These are phyloP conservation scores for Nomada lathburiana DNA, from an alignment of 2,888 invertebrate species.

Conservation along the genomic window DNA sequence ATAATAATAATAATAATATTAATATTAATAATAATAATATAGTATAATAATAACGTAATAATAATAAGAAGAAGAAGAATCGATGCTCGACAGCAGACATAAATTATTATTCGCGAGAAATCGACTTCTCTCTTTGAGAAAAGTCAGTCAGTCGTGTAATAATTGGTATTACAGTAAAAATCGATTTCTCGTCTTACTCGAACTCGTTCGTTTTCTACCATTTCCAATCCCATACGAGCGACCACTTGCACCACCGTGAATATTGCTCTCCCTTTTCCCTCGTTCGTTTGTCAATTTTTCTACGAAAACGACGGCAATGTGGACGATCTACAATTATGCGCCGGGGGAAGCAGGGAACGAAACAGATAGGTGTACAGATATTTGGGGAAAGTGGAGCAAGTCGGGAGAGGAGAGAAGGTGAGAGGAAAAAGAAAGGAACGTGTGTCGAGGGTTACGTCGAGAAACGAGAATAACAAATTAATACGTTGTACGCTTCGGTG, in stretches of 20 bases:
- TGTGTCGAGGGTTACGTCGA: slow-evolving; percentile 5
- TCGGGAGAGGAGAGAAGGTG: not conserved
- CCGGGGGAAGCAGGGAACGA: not conserved
- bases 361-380: not conserved
- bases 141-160: slow-evolving; percentile 55
- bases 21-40: slow-evolving; percentile 52
- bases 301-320: not conserved
- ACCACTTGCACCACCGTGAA: slow-evolving; percentile 1
- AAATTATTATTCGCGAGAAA: slow-evolving; percentile 63
- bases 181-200: slow-evolving; percentile 31
- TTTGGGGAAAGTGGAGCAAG: not conserved
- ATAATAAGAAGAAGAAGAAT: slow-evolving; percentile 51
- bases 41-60: slow-evolving; percentile 56
- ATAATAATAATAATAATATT: slow-evolving; percentile 51
- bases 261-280: not conserved
- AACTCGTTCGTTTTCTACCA: slow-evolving; percentile 25
- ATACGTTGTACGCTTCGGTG: slow-evolving; percentile 48
- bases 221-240: slow-evolving; percentile 10
- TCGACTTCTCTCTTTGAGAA: slow-evolving; percentile 39
- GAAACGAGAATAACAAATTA: slow-evolving; percentile 47
- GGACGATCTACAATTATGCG: not conserved
- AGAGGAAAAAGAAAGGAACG: slow-evolving; percentile 27
- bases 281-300: not conserved
- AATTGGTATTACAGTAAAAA: slow-evolving; percentile 36
- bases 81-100: slow-evolving; percentile 61